These are phyloP conservation scores for Oreortyx pictus DNA, from an alignment of 2,797 vertebrate species.

Conservation along the genomic window DNA sequence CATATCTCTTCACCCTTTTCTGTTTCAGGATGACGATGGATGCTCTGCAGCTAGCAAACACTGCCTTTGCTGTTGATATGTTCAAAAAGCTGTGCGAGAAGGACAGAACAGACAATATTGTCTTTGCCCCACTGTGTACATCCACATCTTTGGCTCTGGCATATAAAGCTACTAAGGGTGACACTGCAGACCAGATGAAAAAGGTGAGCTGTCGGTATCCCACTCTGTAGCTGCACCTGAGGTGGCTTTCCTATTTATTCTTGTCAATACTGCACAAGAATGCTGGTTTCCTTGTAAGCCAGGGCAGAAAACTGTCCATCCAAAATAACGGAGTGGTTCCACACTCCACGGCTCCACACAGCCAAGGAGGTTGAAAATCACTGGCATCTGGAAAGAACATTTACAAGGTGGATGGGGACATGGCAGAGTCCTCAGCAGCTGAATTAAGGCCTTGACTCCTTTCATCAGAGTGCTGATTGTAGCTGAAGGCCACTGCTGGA, in stretches of 20 bases:
- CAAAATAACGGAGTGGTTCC: fast-evolving
- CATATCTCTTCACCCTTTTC: neutral
- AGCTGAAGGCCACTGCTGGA: neutral
- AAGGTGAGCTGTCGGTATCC: slow-evolving; percentile 68
- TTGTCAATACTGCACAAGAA: neutral
- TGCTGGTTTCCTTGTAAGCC: neutral
- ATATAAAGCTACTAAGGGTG: slow-evolving; percentile 79
- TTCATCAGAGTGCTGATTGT: neutral
- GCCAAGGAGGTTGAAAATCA: neutral
- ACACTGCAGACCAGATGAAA: slow-evolving; percentile 81
- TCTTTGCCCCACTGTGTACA: slow-evolving; percentile 82
- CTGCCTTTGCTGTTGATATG: slow-evolving; percentile 81
- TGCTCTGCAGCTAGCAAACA: slow-evolving; percentile 78
- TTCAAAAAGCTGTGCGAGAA: slow-evolving; percentile 80
- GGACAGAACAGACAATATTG: slow-evolving; percentile 74
- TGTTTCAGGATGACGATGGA: slow-evolving; percentile 80
- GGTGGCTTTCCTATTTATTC: neutral
- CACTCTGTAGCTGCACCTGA: neutral
- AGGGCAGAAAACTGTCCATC: neutral
- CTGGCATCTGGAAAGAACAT: neutral
- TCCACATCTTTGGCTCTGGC: slow-evolving; percentile 81
- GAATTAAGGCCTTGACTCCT: neutral
- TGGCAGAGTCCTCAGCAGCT: neutral
- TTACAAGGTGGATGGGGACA: neutral
- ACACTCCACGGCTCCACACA: neutral